Evolutionary conservation across 2,888 invertebrate genomes (phyloP).

Genomic region (Glyphotaelius pellucidus): DNA sequence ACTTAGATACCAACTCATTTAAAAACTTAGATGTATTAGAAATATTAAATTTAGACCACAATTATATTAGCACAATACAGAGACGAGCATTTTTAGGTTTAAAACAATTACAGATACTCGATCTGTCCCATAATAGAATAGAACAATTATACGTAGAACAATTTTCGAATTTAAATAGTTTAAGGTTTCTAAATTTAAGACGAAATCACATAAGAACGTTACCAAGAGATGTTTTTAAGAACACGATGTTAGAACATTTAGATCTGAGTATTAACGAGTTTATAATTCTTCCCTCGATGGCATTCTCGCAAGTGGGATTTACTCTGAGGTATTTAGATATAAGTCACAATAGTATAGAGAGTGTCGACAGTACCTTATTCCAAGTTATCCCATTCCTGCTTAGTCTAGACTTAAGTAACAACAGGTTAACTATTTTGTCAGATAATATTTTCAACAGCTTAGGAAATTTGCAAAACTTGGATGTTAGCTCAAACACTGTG

Average conservation of each 20-base stretch:
- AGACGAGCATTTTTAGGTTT: slow-evolving; percentile 88
- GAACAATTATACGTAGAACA: slow-evolving; percentile 87
- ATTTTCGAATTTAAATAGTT: slow-evolving; percentile 85
- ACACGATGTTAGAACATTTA: slow-evolving; percentile 87
- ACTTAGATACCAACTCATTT: slow-evolving; percentile 86
- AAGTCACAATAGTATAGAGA: slow-evolving; percentile 88
- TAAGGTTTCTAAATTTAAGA: slow-evolving; percentile 85
- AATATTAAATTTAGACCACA: slow-evolving; percentile 84
- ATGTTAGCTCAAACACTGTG: slow-evolving; percentile 88
- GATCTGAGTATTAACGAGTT: slow-evolving; percentile 89
- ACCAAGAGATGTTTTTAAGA: slow-evolving; percentile 87
- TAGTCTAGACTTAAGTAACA: slow-evolving; percentile 86
- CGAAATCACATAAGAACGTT: slow-evolving; percentile 85
- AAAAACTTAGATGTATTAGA: slow-evolving; percentile 84
- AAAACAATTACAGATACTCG: slow-evolving; percentile 85
- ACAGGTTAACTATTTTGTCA: slow-evolving; percentile 89
- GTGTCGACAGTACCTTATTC: slow-evolving; percentile 92
- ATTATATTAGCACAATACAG: slow-evolving; percentile 84
- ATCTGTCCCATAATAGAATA: slow-evolving; percentile 86
- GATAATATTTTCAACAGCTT: slow-evolving; percentile 93
- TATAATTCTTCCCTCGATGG: slow-evolving; percentile 86
- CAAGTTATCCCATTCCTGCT: slow-evolving; percentile 88
- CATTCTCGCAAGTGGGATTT: slow-evolving; percentile 87
- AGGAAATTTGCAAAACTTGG: slow-evolving; percentile 86
- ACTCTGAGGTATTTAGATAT: slow-evolving; percentile 88